Evolutionary conservation across 2,888 invertebrate species (phyloP), one percentile per base, ranked within the genome.

Genomic region (Cremastinae sp.): DNA sequence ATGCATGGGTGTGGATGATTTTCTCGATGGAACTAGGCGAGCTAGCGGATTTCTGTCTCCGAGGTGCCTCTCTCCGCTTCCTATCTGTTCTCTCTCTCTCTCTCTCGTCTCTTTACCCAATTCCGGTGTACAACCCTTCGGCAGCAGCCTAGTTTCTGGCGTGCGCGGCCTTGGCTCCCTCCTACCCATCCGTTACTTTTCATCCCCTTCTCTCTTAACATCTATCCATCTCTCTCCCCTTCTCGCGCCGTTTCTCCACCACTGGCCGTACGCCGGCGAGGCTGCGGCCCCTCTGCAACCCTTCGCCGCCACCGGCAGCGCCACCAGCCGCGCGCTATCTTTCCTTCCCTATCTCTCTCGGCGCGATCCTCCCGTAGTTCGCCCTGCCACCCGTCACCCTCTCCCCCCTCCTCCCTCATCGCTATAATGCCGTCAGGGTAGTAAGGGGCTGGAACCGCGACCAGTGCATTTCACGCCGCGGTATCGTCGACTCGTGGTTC

Each of bases 391-490:
- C 36, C 79, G 75, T 61, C 78, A 47, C 77, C 62, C 77, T 70
- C 77, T 71, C 61, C 70, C 58, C 56, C 59, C 41, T 64, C 7
- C 47, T 38, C 28, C 58, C 28, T 36, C 65, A 65, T 72, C 71
- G 28, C 78, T 78, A 70, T 68, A 74, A 41, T 16, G 69, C 51
- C 77, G 73, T 56, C 65, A 72, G 79, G 72, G 74, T 78, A 83
- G 85, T 81, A 84, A 85, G 86, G 87, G 87, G 87, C 85, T 85
- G 84, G 85, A 83, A 84, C 70, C 53, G 62, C 86, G 85, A 81
- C 83, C 86, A 87, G 87, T 87, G 84, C 84, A 84, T 84, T 84
- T 82, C 85, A 81, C 84, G 86, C 80, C 86, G 84, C 82, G 82
- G 81, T 81, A 83, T 81, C 81, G 81, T 81, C 84, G 84, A 83